Evolutionary conservation across 2,113 vertebrate species (phyloP).

Genomic region (Microcebus lehilahytsara): DNA sequence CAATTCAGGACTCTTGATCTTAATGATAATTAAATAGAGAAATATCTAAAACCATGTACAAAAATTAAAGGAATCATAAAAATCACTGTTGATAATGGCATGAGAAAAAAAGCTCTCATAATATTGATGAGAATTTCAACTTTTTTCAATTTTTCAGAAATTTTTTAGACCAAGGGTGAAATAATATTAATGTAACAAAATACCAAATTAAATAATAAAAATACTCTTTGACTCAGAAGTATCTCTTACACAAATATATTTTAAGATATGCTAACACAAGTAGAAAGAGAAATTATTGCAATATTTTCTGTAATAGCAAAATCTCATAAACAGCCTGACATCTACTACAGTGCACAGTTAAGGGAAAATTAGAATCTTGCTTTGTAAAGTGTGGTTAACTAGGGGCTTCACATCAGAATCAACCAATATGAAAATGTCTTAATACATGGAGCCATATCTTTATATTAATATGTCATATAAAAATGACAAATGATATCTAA

Average conservation of each 20-base stretch:
- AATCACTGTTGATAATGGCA: background rate
- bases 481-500: background rate
- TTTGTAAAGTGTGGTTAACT: background rate
- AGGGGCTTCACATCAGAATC: background rate
- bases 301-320: background rate
- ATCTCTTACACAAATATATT: background rate
- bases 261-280: background rate
- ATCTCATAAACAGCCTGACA: background rate
- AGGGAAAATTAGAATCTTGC: background rate
- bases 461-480: background rate
- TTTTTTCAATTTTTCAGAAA: too few species aligned
- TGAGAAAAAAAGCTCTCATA: background rate
- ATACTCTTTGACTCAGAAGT: background rate
- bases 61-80: background rate
- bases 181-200: background rate
- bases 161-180: background rate
- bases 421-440: background rate
- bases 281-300: background rate
- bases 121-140: background rate
- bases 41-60: background rate
- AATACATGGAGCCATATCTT: background rate
- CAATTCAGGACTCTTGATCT: background rate
- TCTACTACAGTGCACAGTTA: background rate
- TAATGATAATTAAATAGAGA: slow-evolving; percentile 10
- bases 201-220: background rate